phyloP scores from a whole-genome alignment of 2,888 invertebrate species.

The Nomada ruficornis region DNA sequence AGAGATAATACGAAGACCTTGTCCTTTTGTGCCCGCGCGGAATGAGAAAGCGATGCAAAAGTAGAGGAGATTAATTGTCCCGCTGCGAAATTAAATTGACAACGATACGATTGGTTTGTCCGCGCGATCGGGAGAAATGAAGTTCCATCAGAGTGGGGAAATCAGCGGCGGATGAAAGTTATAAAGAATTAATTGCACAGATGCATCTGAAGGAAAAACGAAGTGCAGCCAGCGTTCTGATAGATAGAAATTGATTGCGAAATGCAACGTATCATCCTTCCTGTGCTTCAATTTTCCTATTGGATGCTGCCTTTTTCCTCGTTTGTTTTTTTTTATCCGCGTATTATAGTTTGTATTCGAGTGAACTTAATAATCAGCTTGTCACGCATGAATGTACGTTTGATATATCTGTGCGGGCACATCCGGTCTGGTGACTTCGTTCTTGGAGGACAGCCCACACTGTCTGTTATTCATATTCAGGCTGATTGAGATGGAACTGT shows the following conservation, averaged over 20 bases:
- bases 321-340: not conserved
- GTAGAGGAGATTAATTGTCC: not conserved
- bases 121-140: not conserved
- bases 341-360: not conserved
- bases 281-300: not conserved
- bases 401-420: constrained; percentile 46
- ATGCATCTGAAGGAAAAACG: not conserved
- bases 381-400: constrained; percentile 31
- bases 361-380: constrained; percentile 31
- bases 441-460: constrained; percentile 68
- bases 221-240: not conserved
- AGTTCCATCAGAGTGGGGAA: not conserved
- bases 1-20: constrained; percentile 8
- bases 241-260: not conserved
- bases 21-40: not conserved
- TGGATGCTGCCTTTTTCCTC: not conserved
- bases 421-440: constrained; percentile 58
- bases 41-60: not conserved
- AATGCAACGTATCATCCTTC: too few species aligned
- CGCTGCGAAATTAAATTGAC: constrained; percentile 2
- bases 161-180: not conserved
- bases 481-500: constrained; percentile 71
- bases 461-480: constrained; percentile 68
- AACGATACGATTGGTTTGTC: not conserved
- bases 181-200: not conserved